Evolutionary conservation across 2,888 invertebrate genomes (phyloP), one percentile per base, ranked within the genome.

Genomic region (Cantharis nigra): DNA sequence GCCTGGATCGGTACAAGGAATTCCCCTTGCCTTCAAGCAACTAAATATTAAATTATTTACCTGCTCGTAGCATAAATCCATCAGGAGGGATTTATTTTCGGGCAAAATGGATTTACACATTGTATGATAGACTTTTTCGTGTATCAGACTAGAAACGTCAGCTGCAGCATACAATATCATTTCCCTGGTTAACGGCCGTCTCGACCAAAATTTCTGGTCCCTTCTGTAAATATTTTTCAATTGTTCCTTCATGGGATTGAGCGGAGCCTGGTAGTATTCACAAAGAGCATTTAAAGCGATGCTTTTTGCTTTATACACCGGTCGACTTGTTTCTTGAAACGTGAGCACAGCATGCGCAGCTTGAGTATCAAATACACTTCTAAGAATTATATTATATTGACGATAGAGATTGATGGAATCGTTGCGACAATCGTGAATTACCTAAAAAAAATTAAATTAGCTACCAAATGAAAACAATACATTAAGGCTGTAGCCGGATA

Each of bases 281-380:
- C 98, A 98, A 74, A 98, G 90, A 73, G 97, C 95, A 90, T 97
- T 97, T 76, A 98, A 90, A 83, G 97, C 96, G 70, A 97, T 93
- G 87, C 96, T 96, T 89, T 98, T 97, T 72, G 97, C 96, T 90
- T 98, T 98, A 87, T 97, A 96, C 71, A 98, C 96, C 49, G 98
- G 97, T 84, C 96, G 95, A 79, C 94, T 94, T 78, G 94, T 95
- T 84, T 96, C 95, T 89, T 97, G 97, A 85, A 94, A 94, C 85
- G 97, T 96, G 70, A 98, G 89, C 11, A 98, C 95, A 73, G 97
- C 96, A 88, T 98, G 97, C 64, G 97, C 98, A 62, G 88, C 87
- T 82, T 89, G 97, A 49, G 97, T 97, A 87, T 98, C 97, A 87
- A 98, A 97, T 71, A 98, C 96, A 89, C 94, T 95, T 80, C 92